Conservation (phyloP, 2,113 vertebrate genomes). For the Apodemus sylvaticus region DNA sequence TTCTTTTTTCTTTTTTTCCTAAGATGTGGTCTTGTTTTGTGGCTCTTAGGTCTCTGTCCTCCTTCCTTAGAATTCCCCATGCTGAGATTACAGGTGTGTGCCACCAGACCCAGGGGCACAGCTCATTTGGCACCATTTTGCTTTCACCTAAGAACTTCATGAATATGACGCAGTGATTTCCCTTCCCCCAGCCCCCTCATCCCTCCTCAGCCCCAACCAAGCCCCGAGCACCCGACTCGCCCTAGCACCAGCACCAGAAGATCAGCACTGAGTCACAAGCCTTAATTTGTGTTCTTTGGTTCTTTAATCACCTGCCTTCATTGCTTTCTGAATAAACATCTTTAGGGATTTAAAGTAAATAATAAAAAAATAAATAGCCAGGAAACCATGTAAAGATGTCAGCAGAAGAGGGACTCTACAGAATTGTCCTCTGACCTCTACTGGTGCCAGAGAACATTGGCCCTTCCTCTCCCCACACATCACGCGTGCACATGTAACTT, state of each 20-base stretch:
- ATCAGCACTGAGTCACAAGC: neutral
- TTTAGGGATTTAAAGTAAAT: neutral
- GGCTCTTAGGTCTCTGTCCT: neutral
- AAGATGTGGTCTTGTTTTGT: neutral
- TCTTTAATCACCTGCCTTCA: neutral
- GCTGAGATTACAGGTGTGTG: neutral
- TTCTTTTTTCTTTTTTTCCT: neutral
- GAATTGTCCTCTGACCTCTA: neutral
- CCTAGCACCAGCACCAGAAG: neutral
- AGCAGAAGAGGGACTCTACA: neutral
- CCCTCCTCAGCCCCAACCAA: neutral
- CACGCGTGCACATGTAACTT: too few relatives aligned
- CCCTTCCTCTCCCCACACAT: neutral
- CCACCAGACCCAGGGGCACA: neutral
- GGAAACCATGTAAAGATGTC: neutral
- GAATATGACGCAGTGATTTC: neutral
- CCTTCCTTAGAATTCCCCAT: neutral
- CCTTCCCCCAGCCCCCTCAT: neutral
- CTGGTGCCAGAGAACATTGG: too few relatives aligned
- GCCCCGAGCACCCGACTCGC: neutral
- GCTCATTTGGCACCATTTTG: neutral
- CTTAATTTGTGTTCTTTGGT: neutral
- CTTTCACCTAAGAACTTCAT: neutral
- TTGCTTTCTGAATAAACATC: slow-evolving; percentile 20
- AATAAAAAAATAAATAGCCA: neutral